phyloP scores from a whole-genome alignment of 1,140 invertebrate genomes.

The Drosophila tristis region DNA sequence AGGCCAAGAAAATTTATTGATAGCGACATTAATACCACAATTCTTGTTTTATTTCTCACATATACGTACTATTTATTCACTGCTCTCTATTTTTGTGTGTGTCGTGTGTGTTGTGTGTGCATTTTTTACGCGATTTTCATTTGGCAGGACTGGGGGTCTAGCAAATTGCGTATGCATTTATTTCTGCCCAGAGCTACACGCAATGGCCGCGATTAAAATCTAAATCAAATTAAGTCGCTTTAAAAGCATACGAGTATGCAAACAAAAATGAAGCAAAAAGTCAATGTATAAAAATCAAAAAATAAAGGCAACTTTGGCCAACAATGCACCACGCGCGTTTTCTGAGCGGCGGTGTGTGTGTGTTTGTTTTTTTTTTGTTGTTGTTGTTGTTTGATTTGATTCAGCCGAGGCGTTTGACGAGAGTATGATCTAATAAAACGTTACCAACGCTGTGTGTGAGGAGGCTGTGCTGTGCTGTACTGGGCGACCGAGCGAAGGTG shows the following conservation, averaged over 20 bases:
- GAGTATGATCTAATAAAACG: slow-evolving; percentile 76
- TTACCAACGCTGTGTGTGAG: slow-evolving; percentile 30
- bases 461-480: slow-evolving; percentile 17
- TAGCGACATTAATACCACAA: slow-evolving; percentile 76
- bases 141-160: slow-evolving; percentile 15
- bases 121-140: slow-evolving; percentile 16
- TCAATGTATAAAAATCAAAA: slow-evolving; percentile 25
- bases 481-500: slow-evolving; percentile 53
- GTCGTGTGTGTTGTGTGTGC: neutral
- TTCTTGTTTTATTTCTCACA: slow-evolving; percentile 44
- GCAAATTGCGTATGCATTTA: slow-evolving; percentile 68
- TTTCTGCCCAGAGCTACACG: slow-evolving; percentile 61
- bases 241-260: slow-evolving; percentile 74
- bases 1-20: slow-evolving; percentile 72
- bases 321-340: slow-evolving; percentile 70
- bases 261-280: slow-evolving; percentile 37
- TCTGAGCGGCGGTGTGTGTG: slow-evolving; percentile 14
- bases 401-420: slow-evolving; percentile 65
- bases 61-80: neutral
- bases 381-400: slow-evolving; percentile 5
- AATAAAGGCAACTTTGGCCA: slow-evolving; percentile 35
- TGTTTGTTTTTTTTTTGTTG: no score
- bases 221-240: slow-evolving; percentile 82
- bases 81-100: slow-evolving; percentile 32
- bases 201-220: slow-evolving; percentile 76